Percentiles rank a stretch among this genome's conserved stretches.
Conservation (phyloP, 1,140 invertebrate genomes). For the Cydia fagiglandana region DNA sequence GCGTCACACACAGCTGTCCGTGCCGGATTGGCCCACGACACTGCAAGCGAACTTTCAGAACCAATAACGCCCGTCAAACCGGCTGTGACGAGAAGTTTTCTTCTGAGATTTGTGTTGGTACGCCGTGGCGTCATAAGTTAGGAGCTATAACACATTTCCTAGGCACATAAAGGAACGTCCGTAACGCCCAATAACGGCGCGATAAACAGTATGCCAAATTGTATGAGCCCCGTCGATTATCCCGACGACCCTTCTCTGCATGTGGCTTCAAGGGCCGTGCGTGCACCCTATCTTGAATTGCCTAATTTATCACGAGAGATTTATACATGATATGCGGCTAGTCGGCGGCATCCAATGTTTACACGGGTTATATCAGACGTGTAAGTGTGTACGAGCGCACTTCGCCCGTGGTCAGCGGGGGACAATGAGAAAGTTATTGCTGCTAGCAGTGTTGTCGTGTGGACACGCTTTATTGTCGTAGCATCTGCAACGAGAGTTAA, state of each 20-base stretch:
- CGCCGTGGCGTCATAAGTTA: slow-evolving; percentile 14
- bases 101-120: slow-evolving; percentile 6
- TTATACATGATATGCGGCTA: slow-evolving; percentile 51
- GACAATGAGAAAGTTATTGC: slow-evolving; percentile 27
- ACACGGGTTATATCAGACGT: slow-evolving; percentile 28
- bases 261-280: slow-evolving; percentile 40
- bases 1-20: slow-evolving; percentile 35
- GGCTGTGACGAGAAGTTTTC: slow-evolving; percentile 27
- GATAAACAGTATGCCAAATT: slow-evolving; percentile 43
- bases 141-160: slow-evolving; percentile 20
- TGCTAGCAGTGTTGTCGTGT: not conserved
- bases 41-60: slow-evolving; percentile 24
- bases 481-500: not conserved
- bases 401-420: slow-evolving; percentile 6
- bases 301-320: slow-evolving; percentile 62
- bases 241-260: slow-evolving; percentile 38
- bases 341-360: slow-evolving; percentile 41
- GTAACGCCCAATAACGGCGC: slow-evolving; percentile 29
- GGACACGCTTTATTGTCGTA: slow-evolving; percentile 24
- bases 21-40: slow-evolving; percentile 20
- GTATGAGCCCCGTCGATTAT: slow-evolving; percentile 48
- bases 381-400: slow-evolving; percentile 2
- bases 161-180: slow-evolving; percentile 14
- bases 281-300: slow-evolving; percentile 60
- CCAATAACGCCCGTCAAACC: slow-evolving; percentile 26